A percentile compares a stretch with the other conserved stretches of the same genome.
Conservation (phyloP, 2,797 vertebrate genomes). For the Tympanoctomys barrerae region DNA sequence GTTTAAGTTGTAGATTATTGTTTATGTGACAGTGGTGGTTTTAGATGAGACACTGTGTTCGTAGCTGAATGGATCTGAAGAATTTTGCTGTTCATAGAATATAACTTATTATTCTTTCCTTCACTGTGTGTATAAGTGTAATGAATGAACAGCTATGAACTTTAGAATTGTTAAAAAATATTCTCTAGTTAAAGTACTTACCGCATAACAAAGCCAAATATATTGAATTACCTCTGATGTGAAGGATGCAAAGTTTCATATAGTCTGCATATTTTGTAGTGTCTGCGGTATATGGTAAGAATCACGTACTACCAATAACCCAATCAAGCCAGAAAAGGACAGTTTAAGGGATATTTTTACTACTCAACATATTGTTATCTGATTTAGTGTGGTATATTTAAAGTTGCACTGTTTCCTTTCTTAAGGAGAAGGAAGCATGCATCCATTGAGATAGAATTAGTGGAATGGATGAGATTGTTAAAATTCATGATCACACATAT, state of each 20-base stretch:
- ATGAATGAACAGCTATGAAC: neutral
- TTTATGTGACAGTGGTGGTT: neutral
- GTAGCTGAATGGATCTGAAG: neutral
- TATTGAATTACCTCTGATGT: neutral
- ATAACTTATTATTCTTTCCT: neutral
- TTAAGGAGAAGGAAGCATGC: fast-evolving
- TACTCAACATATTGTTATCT: neutral
- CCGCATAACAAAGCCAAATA: neutral
- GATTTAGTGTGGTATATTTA: neutral
- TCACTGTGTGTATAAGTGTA: neutral
- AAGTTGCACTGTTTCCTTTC: neutral
- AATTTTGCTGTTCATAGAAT: neutral
- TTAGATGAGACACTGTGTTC: neutral
- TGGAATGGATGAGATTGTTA: neutral
- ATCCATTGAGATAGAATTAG: neutral
- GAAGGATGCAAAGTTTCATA: neutral
- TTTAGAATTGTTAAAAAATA: neutral
- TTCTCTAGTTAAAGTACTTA: neutral
- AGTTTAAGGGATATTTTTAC: neutral
- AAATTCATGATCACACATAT: neutral
- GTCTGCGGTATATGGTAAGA: neutral
- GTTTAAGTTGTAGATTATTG: neutral
- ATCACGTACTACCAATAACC: neutral
- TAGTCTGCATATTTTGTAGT: neutral
- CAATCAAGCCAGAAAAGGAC: neutral